Evolutionary conservation across 1,140 invertebrate genomes (phyloP).

Genomic region (Wasmannia auropunctata): DNA sequence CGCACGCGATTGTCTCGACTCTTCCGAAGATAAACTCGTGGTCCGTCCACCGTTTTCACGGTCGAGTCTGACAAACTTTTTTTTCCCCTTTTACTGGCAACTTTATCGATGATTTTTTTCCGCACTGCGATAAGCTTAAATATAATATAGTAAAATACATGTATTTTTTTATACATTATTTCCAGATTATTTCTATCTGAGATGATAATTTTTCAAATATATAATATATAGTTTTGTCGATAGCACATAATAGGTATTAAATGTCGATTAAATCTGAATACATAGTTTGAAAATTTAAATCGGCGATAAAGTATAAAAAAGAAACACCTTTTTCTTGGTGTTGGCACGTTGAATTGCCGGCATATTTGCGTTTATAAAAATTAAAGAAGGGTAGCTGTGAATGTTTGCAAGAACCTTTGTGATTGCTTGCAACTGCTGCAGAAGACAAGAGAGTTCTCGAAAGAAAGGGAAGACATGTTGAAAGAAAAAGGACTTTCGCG

Average conservation of each 20-base stretch:
- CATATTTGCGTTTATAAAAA: not conserved
- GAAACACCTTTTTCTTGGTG: not conserved
- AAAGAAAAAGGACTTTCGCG: constrained; percentile 3
- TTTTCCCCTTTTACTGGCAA: not conserved
- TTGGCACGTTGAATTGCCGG: not conserved
- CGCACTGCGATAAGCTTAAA: not conserved
- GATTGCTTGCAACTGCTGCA: not conserved
- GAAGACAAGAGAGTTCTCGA: constrained; percentile 24
- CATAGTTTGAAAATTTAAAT: not conserved
- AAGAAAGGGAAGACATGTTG: not conserved
- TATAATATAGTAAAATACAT: not conserved
- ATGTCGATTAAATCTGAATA: not conserved
- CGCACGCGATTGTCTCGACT: constrained; percentile 12
- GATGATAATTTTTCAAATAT: not conserved
- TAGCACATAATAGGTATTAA: not conserved
- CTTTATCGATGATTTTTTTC: not conserved
- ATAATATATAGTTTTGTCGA: not conserved
- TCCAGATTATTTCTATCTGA: not conserved
- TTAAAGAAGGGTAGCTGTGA: not conserved
- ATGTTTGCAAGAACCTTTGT: not conserved
- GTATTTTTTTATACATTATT: not conserved
- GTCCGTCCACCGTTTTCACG: constrained; percentile 5
- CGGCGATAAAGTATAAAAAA: not conserved
- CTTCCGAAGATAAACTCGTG: not conserved
- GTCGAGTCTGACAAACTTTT: not conserved